phyloP scores from a whole-genome alignment of 1,140 invertebrate genomes.

The Centruroides vittatus region DNA sequence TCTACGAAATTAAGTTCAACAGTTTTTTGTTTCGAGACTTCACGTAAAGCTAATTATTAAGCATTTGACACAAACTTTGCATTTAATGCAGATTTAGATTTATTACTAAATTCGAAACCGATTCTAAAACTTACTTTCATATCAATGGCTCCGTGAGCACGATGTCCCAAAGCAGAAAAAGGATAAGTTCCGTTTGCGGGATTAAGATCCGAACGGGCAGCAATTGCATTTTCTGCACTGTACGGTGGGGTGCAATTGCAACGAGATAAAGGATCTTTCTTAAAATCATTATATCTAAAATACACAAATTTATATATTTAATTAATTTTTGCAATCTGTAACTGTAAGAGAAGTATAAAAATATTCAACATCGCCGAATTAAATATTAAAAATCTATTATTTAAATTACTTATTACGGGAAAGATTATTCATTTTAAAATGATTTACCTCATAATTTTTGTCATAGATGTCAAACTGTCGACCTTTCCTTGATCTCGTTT shows the following conservation, averaged over 20 bases:
- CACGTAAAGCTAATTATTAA: too few species aligned
- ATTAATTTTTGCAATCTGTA: neutral
- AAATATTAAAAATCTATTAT: too few species aligned
- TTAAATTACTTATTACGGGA: too few species aligned
- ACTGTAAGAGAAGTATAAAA: neutral
- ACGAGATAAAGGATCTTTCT: slow-evolving; percentile 46
- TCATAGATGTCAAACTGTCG: slow-evolving; percentile 39
- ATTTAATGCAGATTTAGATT: neutral
- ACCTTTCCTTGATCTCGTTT: slow-evolving; percentile 41
- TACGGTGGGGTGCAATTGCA: slow-evolving; percentile 58
- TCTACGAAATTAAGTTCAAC: too few species aligned
- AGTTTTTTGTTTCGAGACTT: too few species aligned
- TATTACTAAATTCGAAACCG: neutral
- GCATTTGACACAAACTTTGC: too few species aligned
- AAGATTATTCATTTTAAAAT: too few species aligned
- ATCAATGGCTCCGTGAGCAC: slow-evolving; percentile 47
- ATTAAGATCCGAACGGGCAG: slow-evolving; percentile 53
- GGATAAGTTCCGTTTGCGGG: slow-evolving; percentile 48
- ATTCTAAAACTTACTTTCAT: slow-evolving; percentile 36
- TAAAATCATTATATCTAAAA: slow-evolving; percentile 51
- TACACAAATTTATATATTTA: slow-evolving; percentile 1
- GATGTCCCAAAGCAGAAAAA: slow-evolving; percentile 44
- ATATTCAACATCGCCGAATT: neutral
- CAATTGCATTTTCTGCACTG: slow-evolving; percentile 53
- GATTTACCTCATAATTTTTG: slow-evolving; percentile 41